A percentile compares a stretch with the other conserved stretches of the same genome.
Evolutionary conservation across 2,888 invertebrate species (phyloP).

Genomic region (Drosophila barbarae): DNA sequence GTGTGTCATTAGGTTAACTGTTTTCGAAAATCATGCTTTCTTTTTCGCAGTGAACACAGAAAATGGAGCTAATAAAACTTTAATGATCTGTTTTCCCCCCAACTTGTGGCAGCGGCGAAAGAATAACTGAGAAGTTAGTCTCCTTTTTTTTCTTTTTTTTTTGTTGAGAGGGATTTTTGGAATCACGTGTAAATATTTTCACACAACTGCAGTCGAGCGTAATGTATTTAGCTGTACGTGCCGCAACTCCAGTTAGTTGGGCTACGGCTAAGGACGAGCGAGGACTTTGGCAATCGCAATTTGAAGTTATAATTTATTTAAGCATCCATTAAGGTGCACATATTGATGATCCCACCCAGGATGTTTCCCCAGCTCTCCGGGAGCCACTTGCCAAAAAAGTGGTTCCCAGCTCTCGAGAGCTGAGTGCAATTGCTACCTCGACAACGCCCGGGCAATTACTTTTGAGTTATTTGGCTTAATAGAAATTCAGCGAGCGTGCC

Average conservation of each 20-base stretch:
- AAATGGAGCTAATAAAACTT: conserved; percentile 62
- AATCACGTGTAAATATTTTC: conserved; percentile 72
- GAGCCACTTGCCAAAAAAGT: conserved; percentile 5
- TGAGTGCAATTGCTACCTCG: conserved; percentile 53
- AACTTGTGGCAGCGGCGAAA: neutral
- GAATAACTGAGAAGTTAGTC: conserved; percentile 4
- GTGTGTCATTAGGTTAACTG: neutral
- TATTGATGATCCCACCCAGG: conserved; percentile 53
- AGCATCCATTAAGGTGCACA: conserved; percentile 73
- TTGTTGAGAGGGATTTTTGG: conserved; percentile 19
- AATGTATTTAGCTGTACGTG: conserved; percentile 70
- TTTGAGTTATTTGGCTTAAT: conserved; percentile 72
- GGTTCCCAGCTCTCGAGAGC: conserved; percentile 1
- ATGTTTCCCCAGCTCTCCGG: conserved; percentile 8
- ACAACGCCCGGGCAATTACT: conserved; percentile 60
- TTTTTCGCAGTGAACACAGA: conserved; percentile 30
- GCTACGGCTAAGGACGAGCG: neutral
- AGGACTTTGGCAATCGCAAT: conserved; percentile 63
- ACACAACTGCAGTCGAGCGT: conserved; percentile 61
- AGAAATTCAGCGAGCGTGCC: conserved; percentile 70
- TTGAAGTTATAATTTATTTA: conserved; percentile 74
- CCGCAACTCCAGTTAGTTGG: conserved; percentile 32
- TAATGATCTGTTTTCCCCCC: conserved; percentile 54
- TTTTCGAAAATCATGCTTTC: neutral
- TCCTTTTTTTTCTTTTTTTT: conserved; percentile 1